A percentile compares a stretch with the other conserved stretches of the same genome.
phyloP scores from a whole-genome alignment of 2,797 vertebrate genomes.

The Bovichtus diacanthus region DNA sequence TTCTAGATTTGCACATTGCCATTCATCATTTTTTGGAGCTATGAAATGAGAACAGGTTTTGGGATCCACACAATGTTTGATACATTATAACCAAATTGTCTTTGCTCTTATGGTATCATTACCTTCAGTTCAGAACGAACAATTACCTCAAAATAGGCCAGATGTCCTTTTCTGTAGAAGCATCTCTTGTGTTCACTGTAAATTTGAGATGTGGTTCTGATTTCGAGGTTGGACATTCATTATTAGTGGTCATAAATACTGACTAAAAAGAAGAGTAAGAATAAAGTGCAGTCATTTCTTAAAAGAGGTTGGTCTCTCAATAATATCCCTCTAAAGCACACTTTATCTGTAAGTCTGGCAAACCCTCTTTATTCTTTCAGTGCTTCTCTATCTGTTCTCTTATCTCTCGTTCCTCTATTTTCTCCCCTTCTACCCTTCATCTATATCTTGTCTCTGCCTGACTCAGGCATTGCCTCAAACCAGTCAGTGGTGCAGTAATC shows the following conservation, averaged over 20 bases:
- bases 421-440: background rate
- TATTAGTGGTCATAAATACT: conserved; percentile 5
- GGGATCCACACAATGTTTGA: background rate
- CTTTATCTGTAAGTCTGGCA: background rate
- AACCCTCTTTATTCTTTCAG: background rate
- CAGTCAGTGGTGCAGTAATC: conserved; percentile 27
- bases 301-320: background rate
- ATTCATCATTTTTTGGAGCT: background rate
- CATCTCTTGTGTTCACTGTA: background rate
- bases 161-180: background rate
- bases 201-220: background rate
- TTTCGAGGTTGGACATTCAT: background rate
- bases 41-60: background rate
- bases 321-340: background rate
- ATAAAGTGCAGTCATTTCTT: background rate
- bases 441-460: background rate
- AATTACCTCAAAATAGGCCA: background rate
- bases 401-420: background rate
- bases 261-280: background rate
- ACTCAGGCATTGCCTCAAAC: conserved; percentile 18
- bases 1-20: background rate
- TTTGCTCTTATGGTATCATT: background rate
- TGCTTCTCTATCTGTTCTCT: background rate
- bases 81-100: background rate
- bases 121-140: background rate